Percentiles rank a stretch among this genome's conserved stretches.
phyloP scores from a whole-genome alignment of 2,888 invertebrate genomes.

The Drosophila stalkeri region DNA sequence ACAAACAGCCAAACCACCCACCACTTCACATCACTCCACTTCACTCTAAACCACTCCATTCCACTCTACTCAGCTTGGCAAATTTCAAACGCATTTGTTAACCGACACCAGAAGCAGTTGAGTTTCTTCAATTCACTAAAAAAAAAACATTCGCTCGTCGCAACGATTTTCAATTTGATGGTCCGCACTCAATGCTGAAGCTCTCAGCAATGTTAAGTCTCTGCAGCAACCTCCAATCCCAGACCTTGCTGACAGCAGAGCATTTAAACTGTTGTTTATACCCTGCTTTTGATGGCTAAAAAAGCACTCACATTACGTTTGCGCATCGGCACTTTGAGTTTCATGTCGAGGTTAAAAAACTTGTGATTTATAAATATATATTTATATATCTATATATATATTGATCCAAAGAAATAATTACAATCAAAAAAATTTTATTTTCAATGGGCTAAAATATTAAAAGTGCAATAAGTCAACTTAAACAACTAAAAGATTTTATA shows the following conservation, averaged over 20 bases:
- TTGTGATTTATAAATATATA: neutral
- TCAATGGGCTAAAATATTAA: no score
- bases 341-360: neutral
- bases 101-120: conserved; percentile 50
- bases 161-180: conserved; percentile 66
- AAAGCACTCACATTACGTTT: conserved; percentile 1
- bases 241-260: neutral
- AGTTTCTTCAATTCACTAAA: conserved; percentile 55
- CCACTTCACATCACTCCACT: conserved; percentile 1
- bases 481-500: neutral
- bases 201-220: conserved; percentile 38
- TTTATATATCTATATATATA: neutral
- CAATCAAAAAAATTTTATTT: no score
- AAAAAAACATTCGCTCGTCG: conserved; percentile 46
- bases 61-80: conserved; percentile 22
- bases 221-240: conserved; percentile 6
- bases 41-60: conserved; percentile 2
- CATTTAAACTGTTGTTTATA: conserved; percentile 22
- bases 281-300: conserved; percentile 2
- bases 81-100: conserved; percentile 65
- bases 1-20: conserved; percentile 2
- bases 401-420: no score
- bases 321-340: no score
- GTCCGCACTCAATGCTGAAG: conserved; percentile 52
- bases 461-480: no score